Percentiles rank a stretch among this genome's conserved stretches.
Conservation (phyloP, 2,888 invertebrate genomes). For the Sialis fuliginosa region DNA sequence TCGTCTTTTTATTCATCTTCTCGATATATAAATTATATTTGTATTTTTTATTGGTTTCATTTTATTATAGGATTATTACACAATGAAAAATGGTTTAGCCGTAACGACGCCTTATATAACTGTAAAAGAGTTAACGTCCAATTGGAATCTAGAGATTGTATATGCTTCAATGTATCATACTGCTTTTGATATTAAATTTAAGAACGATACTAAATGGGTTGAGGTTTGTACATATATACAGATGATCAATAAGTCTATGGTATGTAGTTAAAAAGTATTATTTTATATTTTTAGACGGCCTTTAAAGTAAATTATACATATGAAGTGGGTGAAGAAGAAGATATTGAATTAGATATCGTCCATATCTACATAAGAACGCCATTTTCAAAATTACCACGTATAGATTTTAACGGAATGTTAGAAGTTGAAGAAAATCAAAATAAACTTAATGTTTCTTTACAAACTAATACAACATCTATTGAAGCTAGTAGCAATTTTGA, state of each 20-base stretch:
- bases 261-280: constrained; percentile 1
- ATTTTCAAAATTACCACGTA: constrained; percentile 27
- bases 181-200: constrained; percentile 27
- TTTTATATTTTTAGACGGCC: constrained; percentile 23
- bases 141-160: constrained; percentile 29
- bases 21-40: no score
- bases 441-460: constrained; percentile 29
- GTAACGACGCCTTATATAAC: constrained; percentile 33
- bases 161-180: constrained; percentile 27
- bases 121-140: constrained; percentile 29
- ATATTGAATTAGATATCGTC: constrained; percentile 26
- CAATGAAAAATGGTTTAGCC: constrained; percentile 35
- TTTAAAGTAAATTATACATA: constrained; percentile 31
- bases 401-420: constrained; percentile 27
- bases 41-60: neutral
- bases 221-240: constrained; percentile 18
- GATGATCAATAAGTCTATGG: neutral
- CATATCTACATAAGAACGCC: constrained; percentile 34
- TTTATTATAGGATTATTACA: constrained; percentile 23
- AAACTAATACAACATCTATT: constrained; percentile 29
- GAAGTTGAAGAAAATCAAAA: constrained; percentile 32
- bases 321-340: constrained; percentile 20
- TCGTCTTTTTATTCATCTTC: no score
- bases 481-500: constrained; percentile 34
- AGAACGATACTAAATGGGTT: constrained; percentile 24